Conservation (phyloP, 2,113 vertebrate genomes). For the Odocoileus hemionus region DNA sequence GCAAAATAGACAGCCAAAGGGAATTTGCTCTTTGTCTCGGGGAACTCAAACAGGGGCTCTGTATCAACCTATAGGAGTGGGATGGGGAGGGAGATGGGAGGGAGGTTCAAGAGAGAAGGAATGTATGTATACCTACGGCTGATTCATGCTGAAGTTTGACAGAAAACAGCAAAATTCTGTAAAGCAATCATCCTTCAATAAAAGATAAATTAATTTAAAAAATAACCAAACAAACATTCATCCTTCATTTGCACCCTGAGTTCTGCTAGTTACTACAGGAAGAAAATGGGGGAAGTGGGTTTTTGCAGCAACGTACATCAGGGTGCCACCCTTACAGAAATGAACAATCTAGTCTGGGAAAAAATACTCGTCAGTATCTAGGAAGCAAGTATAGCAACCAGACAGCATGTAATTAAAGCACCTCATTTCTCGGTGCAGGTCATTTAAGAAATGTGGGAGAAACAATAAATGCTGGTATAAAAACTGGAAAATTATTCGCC, state of each 20-base stretch:
- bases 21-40: neutral
- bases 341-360: neutral
- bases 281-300: neutral
- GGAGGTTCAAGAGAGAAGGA: neutral
- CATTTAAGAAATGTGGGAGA: neutral
- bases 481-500: neutral
- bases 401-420: neutral
- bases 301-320: neutral
- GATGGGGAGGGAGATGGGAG: neutral
- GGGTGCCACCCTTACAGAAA: neutral
- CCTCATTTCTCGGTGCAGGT: neutral
- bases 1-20: neutral
- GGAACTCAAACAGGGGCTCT: neutral
- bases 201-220: neutral
- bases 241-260: neutral
- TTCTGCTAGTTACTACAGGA: neutral
- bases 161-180: too few relatives aligned
- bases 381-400: neutral
- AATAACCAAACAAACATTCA: neutral
- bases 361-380: neutral
- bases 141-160: too few relatives aligned
- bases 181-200: too few relatives aligned
- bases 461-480: neutral
- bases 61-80: neutral
- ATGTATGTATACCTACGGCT: neutral